Conservation (phyloP, 2,888 invertebrate genomes). For the Meghimatium bilineatum region DNA sequence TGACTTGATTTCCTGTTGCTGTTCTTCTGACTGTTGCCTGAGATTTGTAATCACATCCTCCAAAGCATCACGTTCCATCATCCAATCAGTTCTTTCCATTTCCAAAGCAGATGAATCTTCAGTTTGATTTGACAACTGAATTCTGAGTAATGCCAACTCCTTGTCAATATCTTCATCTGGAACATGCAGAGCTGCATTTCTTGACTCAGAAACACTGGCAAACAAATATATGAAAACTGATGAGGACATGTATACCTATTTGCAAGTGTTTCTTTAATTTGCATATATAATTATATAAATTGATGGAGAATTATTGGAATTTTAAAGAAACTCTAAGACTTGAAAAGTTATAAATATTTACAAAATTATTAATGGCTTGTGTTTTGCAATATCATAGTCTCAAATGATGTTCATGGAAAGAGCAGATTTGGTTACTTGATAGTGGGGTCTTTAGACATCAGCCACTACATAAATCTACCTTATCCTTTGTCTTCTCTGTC, state of each 20-base stretch:
- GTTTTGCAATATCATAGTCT: no score
- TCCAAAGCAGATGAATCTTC: slow-evolving; percentile 69
- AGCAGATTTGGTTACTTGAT: no score
- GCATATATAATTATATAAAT: no score
- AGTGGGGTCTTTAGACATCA: no score
- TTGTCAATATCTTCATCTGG: slow-evolving; percentile 55
- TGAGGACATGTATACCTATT: neutral
- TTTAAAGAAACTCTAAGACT: no score
- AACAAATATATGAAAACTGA: neutral
- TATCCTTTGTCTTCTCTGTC: no score
- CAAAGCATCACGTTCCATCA: slow-evolving; percentile 72
- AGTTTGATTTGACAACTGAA: slow-evolving; percentile 62
- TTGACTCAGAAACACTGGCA: neutral
- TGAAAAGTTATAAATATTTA: no score
- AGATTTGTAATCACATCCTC: slow-evolving; percentile 70
- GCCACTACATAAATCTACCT: no score
- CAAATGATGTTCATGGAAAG: no score
- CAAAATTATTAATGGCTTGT: no score
- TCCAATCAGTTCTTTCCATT: slow-evolving; percentile 69
- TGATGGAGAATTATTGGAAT: no score
- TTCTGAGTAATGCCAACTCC: slow-evolving; percentile 56
- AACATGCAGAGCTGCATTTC: slow-evolving; percentile 24
- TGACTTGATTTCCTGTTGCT: slow-evolving; percentile 27
- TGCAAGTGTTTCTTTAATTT: neutral
- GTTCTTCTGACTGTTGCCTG: slow-evolving; percentile 61